Base-by-base conservation (phyloP, 2,888 invertebrate genomes). In the Pseudococcus viburni region DNA sequence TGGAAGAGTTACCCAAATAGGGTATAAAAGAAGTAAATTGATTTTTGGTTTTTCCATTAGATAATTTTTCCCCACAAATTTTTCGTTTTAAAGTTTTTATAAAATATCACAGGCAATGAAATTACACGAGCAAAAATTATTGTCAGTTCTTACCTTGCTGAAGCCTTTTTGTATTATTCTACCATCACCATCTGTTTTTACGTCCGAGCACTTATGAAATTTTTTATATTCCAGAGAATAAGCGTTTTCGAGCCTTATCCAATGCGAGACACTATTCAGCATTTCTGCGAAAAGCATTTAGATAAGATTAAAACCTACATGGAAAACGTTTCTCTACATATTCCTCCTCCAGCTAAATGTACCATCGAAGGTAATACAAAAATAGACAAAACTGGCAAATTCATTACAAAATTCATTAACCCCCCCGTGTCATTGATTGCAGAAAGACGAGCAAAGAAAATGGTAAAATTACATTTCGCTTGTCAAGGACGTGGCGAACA, bases 241-340 rank as follows among this genome's bases (percentile, higher is more conserved):
- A 96, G 96, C 91, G 96, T 96, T 86, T 96, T 96, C 92, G 96
- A 97, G 92, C 96, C 97, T 5, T 96, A 96, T 91, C 96, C 96
- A n/a, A 96, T 96, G 96, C 92, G 96, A 39, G 96, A 97, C 91
- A 96, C 96, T 0, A 97, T 98, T 68, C 97, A 97, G 91, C 97
- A 98, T 92, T 98, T 98, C 92, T 98, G 98, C 92, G 98, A 98
- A 92, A 98, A 98, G 92, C 97, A 98, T 91, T 92, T 97, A 90
- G 95, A 96, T 90, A 98, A 97, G 91, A 98, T 98, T 89, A 96
- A 97, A 91, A 94, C 94, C 26, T 98, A 96, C 91, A 97, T 98
- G 95, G 96, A 96, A 90, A 96, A 96, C 91, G 94, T 98, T 7
- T 95, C 95, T 46, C 93, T 96, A 89, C 93, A 95, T 91, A 93